These are phyloP conservation scores for Onychorhynchus coronatus DNA, from an alignment of 2,113 vertebrate genomes.

Conservation along the genomic window DNA sequence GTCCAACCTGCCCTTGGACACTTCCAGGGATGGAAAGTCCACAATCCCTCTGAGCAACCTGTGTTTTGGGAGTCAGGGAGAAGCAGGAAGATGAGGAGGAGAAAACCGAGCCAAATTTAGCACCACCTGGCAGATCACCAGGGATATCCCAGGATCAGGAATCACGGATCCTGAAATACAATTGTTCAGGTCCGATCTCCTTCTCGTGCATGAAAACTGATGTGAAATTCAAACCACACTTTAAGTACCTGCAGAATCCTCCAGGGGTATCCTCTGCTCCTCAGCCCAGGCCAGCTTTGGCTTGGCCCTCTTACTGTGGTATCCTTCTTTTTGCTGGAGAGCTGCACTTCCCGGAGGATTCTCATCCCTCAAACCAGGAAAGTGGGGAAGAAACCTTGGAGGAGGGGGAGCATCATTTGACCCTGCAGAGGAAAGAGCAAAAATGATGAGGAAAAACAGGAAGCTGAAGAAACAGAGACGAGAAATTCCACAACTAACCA, in stretches of 20 bases:
- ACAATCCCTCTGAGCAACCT: background rate
- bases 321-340: slow-evolving; percentile 71
- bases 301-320: slow-evolving; percentile 73
- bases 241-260: slow-evolving; percentile 39
- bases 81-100: background rate
- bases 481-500: background rate
- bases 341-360: slow-evolving; percentile 11
- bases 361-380: slow-evolving; percentile 60
- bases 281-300: slow-evolving; percentile 9
- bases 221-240: background rate
- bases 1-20: background rate
- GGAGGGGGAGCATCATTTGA: slow-evolving; percentile 81
- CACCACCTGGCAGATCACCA: background rate
- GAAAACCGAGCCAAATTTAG: background rate
- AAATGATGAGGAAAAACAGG: background rate
- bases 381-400: slow-evolving; percentile 62
- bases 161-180: fast-evolving
- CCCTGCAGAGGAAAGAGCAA: slow-evolving; percentile 65
- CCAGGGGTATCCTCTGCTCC: background rate
- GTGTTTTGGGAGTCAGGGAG: background rate
- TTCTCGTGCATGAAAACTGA: background rate
- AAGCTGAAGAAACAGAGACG: fast-evolving
- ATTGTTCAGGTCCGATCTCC: background rate
- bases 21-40: background rate
- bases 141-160: background rate